Percentiles rank a stretch among this genome's conserved stretches.
These are phyloP conservation scores for Dyspetes luteomarginatus DNA, from an alignment of 2,888 invertebrate genomes.

Conservation along the genomic window DNA sequence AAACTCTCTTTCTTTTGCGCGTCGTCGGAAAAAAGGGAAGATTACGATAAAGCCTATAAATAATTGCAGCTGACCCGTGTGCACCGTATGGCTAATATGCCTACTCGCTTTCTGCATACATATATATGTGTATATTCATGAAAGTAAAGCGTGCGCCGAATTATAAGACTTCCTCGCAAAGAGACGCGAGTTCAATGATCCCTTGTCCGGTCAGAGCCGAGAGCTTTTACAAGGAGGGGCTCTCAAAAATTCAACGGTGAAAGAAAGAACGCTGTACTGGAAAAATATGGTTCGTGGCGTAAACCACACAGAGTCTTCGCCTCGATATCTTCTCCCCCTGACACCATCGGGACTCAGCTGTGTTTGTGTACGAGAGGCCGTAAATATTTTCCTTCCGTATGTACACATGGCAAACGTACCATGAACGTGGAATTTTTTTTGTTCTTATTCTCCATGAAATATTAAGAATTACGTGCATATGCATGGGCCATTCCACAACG, in stretches of 20 bases:
- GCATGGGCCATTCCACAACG: neutral
- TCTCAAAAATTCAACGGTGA: constrained; percentile 55
- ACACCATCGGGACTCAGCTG: constrained; percentile 8
- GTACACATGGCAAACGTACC: neutral
- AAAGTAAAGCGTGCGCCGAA: constrained; percentile 52
- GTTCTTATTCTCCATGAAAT: constrained; percentile 49
- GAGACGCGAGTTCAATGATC: constrained; percentile 45
- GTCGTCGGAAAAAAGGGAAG: constrained; percentile 72
- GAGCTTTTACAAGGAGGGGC: constrained; percentile 14
- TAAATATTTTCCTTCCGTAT: constrained; percentile 50
- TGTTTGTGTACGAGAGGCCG: constrained; percentile 21
- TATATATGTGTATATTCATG: constrained; percentile 8
- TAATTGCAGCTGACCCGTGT: constrained; percentile 75
- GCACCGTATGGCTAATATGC: constrained; percentile 70
- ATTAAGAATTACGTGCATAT: neutral
- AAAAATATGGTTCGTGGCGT: constrained; percentile 48
- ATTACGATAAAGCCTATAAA: constrained; percentile 80
- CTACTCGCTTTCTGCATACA: constrained; percentile 28
- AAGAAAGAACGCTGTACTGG: constrained; percentile 37
- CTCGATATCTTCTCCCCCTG: neutral
- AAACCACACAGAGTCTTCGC: constrained; percentile 28
- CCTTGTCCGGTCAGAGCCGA: neutral
- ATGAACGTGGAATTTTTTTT: constrained; percentile 42
- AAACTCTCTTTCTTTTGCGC: constrained; percentile 75
- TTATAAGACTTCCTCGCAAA: constrained; percentile 31